A percentile compares a stretch with the other conserved stretches of the same genome.
Conservation (phyloP, 1,140 invertebrate species). For the Zaprionus kolodkinae region DNA sequence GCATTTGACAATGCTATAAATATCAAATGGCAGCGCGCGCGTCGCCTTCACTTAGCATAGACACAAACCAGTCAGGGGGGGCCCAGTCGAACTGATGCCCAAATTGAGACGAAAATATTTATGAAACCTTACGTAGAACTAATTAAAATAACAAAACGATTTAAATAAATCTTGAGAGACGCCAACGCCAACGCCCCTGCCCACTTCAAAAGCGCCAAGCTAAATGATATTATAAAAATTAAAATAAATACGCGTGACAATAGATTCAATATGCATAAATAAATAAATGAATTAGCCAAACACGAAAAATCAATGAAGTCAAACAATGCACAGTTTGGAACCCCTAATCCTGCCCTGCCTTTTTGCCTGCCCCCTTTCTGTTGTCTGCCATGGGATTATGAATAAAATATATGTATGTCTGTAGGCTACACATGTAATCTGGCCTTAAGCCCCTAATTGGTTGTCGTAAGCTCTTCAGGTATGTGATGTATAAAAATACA, state of each 20-base stretch:
- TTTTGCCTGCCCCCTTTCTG: background rate
- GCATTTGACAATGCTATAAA: constrained; percentile 56
- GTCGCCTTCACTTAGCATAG: constrained; percentile 18
- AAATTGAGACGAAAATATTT: constrained; percentile 46
- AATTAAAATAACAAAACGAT: constrained; percentile 79
- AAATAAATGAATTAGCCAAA: constrained; percentile 60
- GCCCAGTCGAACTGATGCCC: constrained; percentile 13
- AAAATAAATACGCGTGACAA: constrained; percentile 54
- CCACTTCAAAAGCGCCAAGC: constrained; percentile 18
- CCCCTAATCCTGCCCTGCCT: background rate
- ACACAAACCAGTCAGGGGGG: constrained; percentile 37
- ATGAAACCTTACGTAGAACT: constrained; percentile 50
- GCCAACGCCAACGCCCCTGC: constrained; percentile 41
- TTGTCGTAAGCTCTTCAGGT: constrained; percentile 20
- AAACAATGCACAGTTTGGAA: constrained; percentile 31
- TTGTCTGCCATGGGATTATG: background rate
- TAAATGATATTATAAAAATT: constrained; percentile 73
- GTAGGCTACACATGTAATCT: constrained; percentile 55
- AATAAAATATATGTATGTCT: background rate
- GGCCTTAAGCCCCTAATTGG: constrained; percentile 37
- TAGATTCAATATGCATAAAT: constrained; percentile 59
- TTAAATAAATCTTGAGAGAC: constrained; percentile 54
- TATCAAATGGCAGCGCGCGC: constrained; percentile 36
- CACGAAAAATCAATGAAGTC: constrained; percentile 39
- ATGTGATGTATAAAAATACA: too few species aligned